Evolutionary conservation across 2,888 invertebrate genomes (phyloP).

Genomic region (Mactromeris polynyma): DNA sequence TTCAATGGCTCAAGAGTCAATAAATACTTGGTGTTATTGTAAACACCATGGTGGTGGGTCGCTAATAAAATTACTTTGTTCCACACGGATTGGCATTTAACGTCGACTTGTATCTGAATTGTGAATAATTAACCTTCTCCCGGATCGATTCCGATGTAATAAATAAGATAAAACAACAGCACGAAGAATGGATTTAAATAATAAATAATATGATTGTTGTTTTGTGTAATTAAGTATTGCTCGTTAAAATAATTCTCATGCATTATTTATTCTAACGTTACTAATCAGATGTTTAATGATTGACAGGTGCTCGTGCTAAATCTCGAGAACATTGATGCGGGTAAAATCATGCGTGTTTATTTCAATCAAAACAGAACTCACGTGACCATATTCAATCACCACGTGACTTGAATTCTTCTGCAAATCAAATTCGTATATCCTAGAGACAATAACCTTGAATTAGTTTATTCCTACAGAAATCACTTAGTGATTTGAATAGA

Average conservation of each 20-base stretch:
- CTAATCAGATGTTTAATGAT: background rate
- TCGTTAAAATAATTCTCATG: constrained; percentile 4
- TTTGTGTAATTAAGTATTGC: background rate
- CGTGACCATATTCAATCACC: background rate
- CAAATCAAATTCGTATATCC: too few species aligned
- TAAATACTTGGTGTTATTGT: too few species aligned
- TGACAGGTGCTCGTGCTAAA: background rate
- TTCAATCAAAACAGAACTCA: background rate
- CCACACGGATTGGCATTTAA: background rate
- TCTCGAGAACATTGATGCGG: background rate
- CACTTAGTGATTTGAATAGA: too few species aligned
- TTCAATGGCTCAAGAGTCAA: too few species aligned
- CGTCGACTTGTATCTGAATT: background rate
- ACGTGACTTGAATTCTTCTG: background rate
- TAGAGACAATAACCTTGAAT: too few species aligned
- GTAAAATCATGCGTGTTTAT: background rate
- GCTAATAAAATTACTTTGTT: background rate
- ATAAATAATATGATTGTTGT: background rate
- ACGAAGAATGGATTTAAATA: background rate
- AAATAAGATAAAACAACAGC: background rate
- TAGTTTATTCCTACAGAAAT: too few species aligned
- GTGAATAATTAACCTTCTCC: background rate
- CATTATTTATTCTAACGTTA: background rate
- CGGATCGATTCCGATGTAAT: background rate
- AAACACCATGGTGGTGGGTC: background rate